Percentiles rank a stretch among this genome's conserved stretches.
Conservation (phyloP, 2,888 invertebrate genomes). For the Agrochola lychnidis region DNA sequence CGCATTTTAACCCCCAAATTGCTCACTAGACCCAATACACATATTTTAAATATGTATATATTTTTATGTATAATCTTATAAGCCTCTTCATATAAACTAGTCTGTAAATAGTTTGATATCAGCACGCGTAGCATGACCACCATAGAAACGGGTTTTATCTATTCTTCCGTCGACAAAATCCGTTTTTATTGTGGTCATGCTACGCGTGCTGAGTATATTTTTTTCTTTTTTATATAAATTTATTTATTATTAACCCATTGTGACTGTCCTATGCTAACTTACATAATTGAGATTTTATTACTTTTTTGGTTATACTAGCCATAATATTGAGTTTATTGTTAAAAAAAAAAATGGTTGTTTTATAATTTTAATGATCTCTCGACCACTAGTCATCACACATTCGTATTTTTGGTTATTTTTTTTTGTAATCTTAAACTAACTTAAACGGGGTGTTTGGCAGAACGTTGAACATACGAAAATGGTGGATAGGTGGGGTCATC, state of each 20-base stretch:
- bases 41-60: conserved; percentile 24
- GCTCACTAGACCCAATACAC: conserved; percentile 27
- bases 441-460: too few species aligned
- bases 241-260: neutral
- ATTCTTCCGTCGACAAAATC: too few species aligned
- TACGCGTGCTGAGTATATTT: neutral
- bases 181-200: too few species aligned
- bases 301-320: neutral
- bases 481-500: too few species aligned
- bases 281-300: neutral
- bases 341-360: neutral
- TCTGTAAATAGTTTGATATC: conserved; percentile 26
- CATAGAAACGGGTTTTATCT: too few species aligned
- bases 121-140: too few species aligned
- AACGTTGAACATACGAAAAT: too few species aligned
- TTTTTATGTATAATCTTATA: conserved; percentile 15
- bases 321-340: neutral
- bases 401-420: conserved; percentile 3
- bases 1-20: conserved; percentile 27
- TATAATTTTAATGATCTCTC: conserved; percentile 6
- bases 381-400: neutral
- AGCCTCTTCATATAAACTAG: conserved; percentile 1
- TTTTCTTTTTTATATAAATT: too few species aligned
- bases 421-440: conserved; percentile 9
- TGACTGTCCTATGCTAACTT: neutral